Base-by-base conservation (phyloP, 2,888 invertebrate species). In the Netelia inedita region DNA sequence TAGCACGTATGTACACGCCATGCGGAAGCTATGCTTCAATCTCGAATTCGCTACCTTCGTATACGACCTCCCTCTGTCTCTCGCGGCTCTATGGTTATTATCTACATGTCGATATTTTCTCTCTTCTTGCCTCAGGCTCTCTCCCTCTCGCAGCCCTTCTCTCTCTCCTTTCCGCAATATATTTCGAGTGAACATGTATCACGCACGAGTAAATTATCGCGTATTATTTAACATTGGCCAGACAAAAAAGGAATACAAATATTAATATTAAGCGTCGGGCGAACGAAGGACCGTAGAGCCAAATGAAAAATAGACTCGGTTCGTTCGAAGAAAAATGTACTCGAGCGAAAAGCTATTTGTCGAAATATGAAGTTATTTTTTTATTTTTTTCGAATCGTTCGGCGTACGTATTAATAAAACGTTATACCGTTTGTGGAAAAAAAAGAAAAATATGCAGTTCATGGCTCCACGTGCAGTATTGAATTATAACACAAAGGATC, bases 1-100 rank as follows among this genome's bases (percentile, higher is more conserved):
- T 83, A 78, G 75, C 82, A 81, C 55, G 53, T 55, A 55, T 23
- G 63, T 81, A 72, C 50, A 71, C 63, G 74, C 72, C 81, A 69
- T 68, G 63, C 61, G 68, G 50, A 46, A 57, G 68, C 72, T 23
- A 72, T 57, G 61, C 74, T 72, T 66, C 63, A 55, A 35, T 50
- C 23, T 55, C 55, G 50, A 74, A 53, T 74, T 71, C 50, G 79
- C 79, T 79, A 57, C 66, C 63, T 53, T 35, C 72, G 14, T 55
- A 16, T 28, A 50, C 21, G 35, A 50, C 84, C 79, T 65, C 61
- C 43, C 9, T 69, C 14, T 43, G 3, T 35, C 14, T 43, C 41
- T 69, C 9, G n/a, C 16, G 21, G 28, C 23, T 69, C 41, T 57
- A 78, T 46, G n/a, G 57, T 50, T 28, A 78, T 43, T 46, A 21